Evolutionary conservation across 2,113 vertebrate genomes (phyloP).

Genomic region (Pluvialis apricaria): DNA sequence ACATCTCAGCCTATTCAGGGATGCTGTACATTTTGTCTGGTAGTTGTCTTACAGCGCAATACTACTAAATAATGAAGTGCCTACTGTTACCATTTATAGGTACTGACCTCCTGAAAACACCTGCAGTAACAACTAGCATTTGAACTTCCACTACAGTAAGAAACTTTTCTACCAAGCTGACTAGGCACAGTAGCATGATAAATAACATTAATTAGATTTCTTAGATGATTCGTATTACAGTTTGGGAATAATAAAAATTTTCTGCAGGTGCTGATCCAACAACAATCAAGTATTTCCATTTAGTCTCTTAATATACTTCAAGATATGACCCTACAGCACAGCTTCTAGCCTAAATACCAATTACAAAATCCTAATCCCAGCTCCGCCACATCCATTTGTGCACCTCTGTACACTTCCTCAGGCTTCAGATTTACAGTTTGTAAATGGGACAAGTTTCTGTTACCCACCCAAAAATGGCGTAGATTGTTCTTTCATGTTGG

Average conservation of each 20-base stretch:
- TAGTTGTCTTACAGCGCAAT: neutral
- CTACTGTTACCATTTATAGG: neutral
- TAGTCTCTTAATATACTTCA: neutral
- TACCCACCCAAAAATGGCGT: neutral
- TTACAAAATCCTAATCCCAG: neutral
- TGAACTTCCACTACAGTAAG: neutral
- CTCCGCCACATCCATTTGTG: neutral
- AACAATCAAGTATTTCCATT: neutral
- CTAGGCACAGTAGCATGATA: neutral
- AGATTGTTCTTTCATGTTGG: neutral
- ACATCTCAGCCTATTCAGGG: neutral
- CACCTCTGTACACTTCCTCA: neutral
- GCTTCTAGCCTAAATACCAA: neutral
- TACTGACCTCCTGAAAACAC: neutral
- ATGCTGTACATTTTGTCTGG: neutral
- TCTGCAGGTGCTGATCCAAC: neutral
- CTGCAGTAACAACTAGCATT: neutral
- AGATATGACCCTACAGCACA: neutral
- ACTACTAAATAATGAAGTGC: neutral
- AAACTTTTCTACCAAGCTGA: neutral
- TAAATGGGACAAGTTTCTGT: neutral
- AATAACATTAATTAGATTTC: constrained; percentile 2
- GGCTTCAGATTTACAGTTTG: neutral
- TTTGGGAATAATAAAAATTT: neutral
- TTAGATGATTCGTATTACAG: neutral